Base-by-base conservation (phyloP, 2,888 invertebrate species). In the Salpingus planirostris region DNA sequence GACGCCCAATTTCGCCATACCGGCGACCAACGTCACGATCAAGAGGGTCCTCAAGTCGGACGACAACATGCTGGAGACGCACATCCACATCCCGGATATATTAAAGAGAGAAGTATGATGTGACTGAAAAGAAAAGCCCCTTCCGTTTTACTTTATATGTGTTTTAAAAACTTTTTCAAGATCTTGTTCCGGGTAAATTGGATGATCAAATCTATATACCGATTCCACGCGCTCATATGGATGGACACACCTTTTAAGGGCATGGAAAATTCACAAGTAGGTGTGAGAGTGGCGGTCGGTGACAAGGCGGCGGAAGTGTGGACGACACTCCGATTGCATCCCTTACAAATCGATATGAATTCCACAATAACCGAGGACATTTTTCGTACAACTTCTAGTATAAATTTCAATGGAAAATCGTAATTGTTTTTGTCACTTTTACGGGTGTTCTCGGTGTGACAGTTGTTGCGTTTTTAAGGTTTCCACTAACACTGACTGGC, bases 41-140 rank as follows among this genome's bases (percentile, higher is more conserved):
- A 80, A 76, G 46, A 82, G 81, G 46, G 78, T 83, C 49, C 78
- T 80, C 40, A 74, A 77, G 0, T 72, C 73, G 1, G 60, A 67
- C 0, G 80, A 81, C 44, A 82, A 78, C 41, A 62, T 68, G 2
- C 52, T 85, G 1, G 76, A 76, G 14, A 70, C 80, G 2, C 73
- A 74, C 7, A 70, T 82, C 24, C 72, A 55, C 37, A 49, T 59
- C 33, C 53, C 54, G 8, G 50, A 55, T 32, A 50, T 47, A 27
- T 40, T 52, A 10, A 38, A 42, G 27, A 49, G 43, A 26, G 54
- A 53, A 37, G 60, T 60, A 53, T 53, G 53, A 44, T 12, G 6
- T 4, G 5, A 18, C 18, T 6, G 18, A 18, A 8, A 18, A 5
- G 18, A 18, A 18, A n/a, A n/a, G n/a, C n/a, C n/a, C n/a, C n/a